Percentiles rank a stretch among this genome's conserved stretches.
phyloP scores from a whole-genome alignment of 2,888 invertebrate species.

The Notodonta ziczac region DNA sequence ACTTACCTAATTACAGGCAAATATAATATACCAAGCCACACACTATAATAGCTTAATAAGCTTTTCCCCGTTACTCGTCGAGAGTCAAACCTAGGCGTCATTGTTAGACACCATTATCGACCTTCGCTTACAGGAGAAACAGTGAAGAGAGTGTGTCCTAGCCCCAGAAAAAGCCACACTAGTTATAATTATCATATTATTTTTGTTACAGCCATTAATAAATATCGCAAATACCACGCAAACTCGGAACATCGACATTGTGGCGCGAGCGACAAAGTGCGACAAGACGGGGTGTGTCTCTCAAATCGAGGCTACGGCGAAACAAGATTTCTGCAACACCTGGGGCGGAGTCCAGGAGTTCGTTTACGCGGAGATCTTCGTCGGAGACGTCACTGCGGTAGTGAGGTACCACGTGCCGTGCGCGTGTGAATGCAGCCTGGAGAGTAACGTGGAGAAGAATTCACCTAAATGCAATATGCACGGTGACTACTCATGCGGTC shows the following conservation, averaged over 20 bases:
- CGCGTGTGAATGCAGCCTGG: constrained; percentile 59
- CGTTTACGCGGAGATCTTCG: constrained; percentile 45
- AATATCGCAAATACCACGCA: constrained; percentile 50
- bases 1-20: too few species aligned
- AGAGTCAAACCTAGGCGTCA: too few species aligned
- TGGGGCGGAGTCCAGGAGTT: constrained; percentile 46
- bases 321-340: constrained; percentile 52
- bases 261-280: constrained; percentile 30
- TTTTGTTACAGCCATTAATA: constrained; percentile 21
- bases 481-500: constrained; percentile 86
- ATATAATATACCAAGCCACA: too few species aligned
- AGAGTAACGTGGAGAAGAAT: constrained; percentile 47
- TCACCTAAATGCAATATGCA: constrained; percentile 69
- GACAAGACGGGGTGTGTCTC: constrained; percentile 36
- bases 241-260: constrained; percentile 33
- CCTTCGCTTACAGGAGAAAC: too few species aligned
- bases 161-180: too few species aligned
- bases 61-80: too few species aligned
- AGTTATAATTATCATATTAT: neutral
- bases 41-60: too few species aligned
- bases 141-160: too few species aligned
- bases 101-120: too few species aligned
- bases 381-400: constrained; percentile 42
- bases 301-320: constrained; percentile 39
- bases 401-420: constrained; percentile 67